Evolutionary conservation across 2,888 invertebrate genomes (phyloP), one percentile per base, ranked within the genome.

Genomic region (Ellobium chinense): DNA sequence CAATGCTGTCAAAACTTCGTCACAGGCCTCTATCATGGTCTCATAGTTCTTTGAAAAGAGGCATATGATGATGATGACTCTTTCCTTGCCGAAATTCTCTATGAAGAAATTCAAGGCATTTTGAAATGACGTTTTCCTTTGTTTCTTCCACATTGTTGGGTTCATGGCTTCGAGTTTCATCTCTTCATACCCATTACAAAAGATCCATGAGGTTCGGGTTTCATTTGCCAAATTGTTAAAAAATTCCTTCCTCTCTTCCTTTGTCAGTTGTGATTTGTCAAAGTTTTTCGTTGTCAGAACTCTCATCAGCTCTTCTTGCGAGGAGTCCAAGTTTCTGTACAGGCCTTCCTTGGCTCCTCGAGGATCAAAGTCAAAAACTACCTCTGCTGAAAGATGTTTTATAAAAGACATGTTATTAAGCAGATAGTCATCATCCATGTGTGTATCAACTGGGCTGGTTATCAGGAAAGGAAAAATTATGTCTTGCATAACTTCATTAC

Each of bases 141-240:
- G 73, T 58, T 81, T 80, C 62, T 87, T 87, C 89, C 89, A 89
- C 5, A 82, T 78, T 7, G 76, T 66, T 21, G 81, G 78, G 29
- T 62, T 56, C 62, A 85, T 65, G 24, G 81, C 72, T 21, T 60
- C 46, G 56, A 82, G 79, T 21, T 74, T 31, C 65, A 83, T 73
- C 9, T 65, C 54, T 54, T 80, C 83, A 78, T 87, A 87, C 12
- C 89, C 89, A 83, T 89, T 88, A 54, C 84, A 84, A 79, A 89
- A 89, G 9, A 88, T 63, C 88, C 89, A 88, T 24, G 85, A 82
- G 2, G 75, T 82, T 14, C 84, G 84, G 4, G 62, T 81, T 34
- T 80, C 78, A 31, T 39, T 69, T 21, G 65, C 21, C 1, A 69
- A 27, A 39, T 34, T 58, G 24, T 74, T 69, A 7, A 18, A 62